A percentile compares a stretch with the other conserved stretches of the same genome.
These are phyloP conservation scores for Dryomyza anilis DNA, from an alignment of 2,888 invertebrate species.

Conservation along the genomic window DNA sequence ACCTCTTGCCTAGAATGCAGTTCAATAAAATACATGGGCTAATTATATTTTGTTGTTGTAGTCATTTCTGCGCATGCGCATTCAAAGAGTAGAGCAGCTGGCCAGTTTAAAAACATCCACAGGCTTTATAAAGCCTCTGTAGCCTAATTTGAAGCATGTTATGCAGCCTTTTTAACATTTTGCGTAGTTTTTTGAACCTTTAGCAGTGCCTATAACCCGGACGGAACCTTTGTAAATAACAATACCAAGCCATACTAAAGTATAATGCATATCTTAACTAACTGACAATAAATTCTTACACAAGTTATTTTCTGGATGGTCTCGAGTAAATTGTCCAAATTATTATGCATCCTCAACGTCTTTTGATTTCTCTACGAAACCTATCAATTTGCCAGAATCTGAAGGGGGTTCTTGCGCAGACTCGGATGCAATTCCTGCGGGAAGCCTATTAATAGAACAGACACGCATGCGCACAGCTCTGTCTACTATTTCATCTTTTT, in stretches of 20 bases:
- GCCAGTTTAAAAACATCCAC: too few relatives aligned
- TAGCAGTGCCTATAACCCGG: too few relatives aligned
- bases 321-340: neutral
- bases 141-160: too few relatives aligned
- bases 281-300: neutral
- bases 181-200: too few relatives aligned
- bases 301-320: neutral
- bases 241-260: too few relatives aligned
- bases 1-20: too few relatives aligned
- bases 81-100: neutral
- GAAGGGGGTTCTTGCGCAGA: too few relatives aligned
- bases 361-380: neutral
- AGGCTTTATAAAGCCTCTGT: too few relatives aligned
- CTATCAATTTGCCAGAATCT: conserved; percentile 11
- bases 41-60: conserved; percentile 1
- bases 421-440: neutral
- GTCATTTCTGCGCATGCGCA: neutral
- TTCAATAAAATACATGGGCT: conserved; percentile 6
- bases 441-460: neutral
- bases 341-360: neutral
- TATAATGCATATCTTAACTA: neutral
- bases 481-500: neutral
- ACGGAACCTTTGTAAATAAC: too few relatives aligned
- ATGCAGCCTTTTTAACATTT: too few relatives aligned
- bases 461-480: neutral